Conservation (phyloP, 1,140 invertebrate species). For the Melipona quadrifasciata region DNA sequence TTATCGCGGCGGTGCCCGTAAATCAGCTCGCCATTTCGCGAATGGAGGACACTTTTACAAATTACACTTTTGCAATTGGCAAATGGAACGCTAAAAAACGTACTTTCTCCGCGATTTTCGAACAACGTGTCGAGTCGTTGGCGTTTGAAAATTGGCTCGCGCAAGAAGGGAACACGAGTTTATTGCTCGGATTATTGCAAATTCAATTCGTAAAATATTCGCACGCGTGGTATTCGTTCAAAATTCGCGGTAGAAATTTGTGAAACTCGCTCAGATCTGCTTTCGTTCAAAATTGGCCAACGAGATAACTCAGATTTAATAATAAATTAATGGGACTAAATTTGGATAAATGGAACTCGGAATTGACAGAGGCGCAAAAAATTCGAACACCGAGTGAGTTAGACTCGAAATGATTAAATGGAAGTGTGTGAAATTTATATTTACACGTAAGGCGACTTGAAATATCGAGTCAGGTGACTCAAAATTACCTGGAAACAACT, state of each 20-base stretch:
- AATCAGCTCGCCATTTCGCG: slow-evolving; percentile 27
- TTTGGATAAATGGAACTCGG: neutral
- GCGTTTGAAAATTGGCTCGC: neutral
- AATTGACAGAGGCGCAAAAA: neutral
- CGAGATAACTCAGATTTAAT: too few species aligned
- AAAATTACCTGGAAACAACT: neutral
- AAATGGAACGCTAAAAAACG: neutral
- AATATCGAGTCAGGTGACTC: too few species aligned
- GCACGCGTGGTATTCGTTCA: too few species aligned
- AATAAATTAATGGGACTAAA: too few species aligned
- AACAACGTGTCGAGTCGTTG: too few species aligned
- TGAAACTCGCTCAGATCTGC: neutral
- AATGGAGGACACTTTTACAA: slow-evolving; percentile 28
- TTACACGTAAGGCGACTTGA: too few species aligned
- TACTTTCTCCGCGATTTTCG: neutral
- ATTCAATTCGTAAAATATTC: too few species aligned
- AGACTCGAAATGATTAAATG: too few species aligned
- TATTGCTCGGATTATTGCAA: neutral
- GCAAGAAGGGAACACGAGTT: too few species aligned
- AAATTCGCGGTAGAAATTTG: neutral
- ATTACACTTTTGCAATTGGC: neutral
- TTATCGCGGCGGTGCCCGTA: slow-evolving; percentile 19
- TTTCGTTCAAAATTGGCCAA: neutral
- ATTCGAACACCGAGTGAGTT: too few species aligned
- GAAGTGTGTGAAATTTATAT: too few species aligned